Percentiles rank a stretch among this genome's conserved stretches.
Evolutionary conservation across 1,140 invertebrate species (phyloP).

Genomic region (Chrysoperla carnea): DNA sequence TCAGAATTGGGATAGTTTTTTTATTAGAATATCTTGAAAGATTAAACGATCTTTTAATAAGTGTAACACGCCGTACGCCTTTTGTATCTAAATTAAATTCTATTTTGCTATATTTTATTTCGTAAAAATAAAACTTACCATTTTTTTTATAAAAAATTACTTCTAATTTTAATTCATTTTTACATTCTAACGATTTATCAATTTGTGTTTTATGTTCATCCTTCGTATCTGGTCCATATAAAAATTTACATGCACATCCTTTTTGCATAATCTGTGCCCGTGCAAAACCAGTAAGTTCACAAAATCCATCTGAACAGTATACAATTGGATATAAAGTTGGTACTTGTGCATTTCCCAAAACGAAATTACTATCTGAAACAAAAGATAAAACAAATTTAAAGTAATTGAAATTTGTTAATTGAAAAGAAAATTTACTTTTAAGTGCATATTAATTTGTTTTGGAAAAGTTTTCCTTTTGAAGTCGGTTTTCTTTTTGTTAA

Average conservation of each 20-base stretch:
- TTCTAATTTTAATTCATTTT: slow-evolving; percentile 84
- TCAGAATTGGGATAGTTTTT: too few relatives aligned
- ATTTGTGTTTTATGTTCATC: slow-evolving; percentile 80
- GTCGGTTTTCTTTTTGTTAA: too few relatives aligned
- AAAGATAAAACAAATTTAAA: slow-evolving; percentile 13
- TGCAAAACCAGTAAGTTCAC: slow-evolving; percentile 85
- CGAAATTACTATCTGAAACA: slow-evolving; percentile 91
- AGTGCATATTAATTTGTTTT: too few relatives aligned
- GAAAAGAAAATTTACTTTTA: neutral
- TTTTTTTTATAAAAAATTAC: slow-evolving; percentile 90
- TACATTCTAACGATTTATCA: slow-evolving; percentile 72
- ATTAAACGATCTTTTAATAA: too few relatives aligned
- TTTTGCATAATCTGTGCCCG: slow-evolving; percentile 95
- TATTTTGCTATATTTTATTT: too few relatives aligned
- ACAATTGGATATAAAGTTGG: slow-evolving; percentile 79
- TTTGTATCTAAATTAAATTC: too few relatives aligned
- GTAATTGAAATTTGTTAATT: neutral
- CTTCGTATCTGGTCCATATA: slow-evolving; percentile 79
- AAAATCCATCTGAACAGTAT: slow-evolving; percentile 96
- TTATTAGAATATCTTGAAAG: too few relatives aligned
- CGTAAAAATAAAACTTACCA: slow-evolving; percentile 45
- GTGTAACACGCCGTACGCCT: too few relatives aligned
- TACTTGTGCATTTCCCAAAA: slow-evolving; percentile 91
- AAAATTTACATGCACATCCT: slow-evolving; percentile 88
- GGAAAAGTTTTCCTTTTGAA: too few relatives aligned